Conservation (phyloP, 2,113 vertebrate species). For the Brienomyrus longianalis region DNA sequence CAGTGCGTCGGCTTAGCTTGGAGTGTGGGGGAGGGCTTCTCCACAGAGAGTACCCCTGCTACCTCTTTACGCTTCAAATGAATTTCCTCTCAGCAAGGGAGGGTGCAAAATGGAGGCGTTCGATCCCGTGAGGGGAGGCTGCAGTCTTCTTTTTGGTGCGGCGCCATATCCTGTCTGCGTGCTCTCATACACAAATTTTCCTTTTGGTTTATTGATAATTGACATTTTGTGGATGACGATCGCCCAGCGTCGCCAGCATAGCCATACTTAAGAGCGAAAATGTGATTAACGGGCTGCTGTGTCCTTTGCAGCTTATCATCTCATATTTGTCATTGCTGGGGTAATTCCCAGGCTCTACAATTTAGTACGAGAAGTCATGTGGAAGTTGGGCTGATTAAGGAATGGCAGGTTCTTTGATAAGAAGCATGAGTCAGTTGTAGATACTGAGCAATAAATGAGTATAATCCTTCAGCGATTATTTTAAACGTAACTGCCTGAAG, state of each 20-base stretch:
- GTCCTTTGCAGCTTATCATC: not conserved
- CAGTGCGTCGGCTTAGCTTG: not conserved
- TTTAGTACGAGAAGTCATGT: not conserved
- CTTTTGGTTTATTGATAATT: not conserved
- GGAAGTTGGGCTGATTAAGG: not conserved
- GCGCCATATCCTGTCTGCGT: not conserved
- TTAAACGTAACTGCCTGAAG: not conserved
- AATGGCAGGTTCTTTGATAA: not conserved
- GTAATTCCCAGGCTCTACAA: not conserved
- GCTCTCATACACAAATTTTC: not conserved
- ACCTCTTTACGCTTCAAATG: constrained; percentile 14
- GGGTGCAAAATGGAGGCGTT: constrained; percentile 14
- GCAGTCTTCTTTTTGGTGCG: not conserved
- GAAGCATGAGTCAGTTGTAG: not conserved
- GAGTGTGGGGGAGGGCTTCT: not conserved
- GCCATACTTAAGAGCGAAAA: not conserved
- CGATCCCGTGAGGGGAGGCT: not conserved
- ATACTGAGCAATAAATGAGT: not conserved
- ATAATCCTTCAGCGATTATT: not conserved
- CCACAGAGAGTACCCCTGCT: not conserved
- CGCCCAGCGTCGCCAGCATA: not conserved
- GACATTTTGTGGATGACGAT: not conserved
- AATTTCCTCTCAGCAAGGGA: not conserved
- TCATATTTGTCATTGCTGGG: not conserved
- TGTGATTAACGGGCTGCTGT: not conserved